Conservation (phyloP, 2,113 vertebrate genomes). For the Burhinus oedicnemus region DNA sequence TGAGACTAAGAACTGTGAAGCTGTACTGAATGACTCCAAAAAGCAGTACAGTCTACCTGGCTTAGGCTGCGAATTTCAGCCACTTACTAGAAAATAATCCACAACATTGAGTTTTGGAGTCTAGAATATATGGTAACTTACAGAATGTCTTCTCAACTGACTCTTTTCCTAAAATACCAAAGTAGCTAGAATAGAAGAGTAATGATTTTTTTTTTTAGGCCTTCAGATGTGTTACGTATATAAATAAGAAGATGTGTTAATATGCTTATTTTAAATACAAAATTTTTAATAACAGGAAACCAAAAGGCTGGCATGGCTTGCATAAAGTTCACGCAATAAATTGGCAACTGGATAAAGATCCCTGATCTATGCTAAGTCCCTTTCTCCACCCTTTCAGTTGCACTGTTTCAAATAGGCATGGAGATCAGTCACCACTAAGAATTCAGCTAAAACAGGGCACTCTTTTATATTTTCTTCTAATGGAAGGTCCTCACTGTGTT, state of each 20-base stretch:
- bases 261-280: not conserved
- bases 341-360: not conserved
- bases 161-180: not conserved
- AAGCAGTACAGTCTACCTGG: not conserved
- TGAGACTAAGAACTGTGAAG: not conserved
- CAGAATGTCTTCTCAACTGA: not conserved
- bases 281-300: not conserved
- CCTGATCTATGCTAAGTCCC: not conserved
- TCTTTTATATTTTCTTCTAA: not conserved
- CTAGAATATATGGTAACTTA: not conserved
- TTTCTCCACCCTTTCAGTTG: not conserved
- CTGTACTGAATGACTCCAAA: not conserved
- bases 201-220: not conserved
- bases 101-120: not conserved
- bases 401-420: not conserved
- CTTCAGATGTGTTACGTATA: not conserved
- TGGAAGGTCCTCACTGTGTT: not conserved
- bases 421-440: not conserved
- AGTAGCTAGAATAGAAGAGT: not conserved
- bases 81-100: not conserved
- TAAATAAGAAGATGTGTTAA: not conserved
- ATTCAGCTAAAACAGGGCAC: not conserved
- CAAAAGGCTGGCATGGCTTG: not conserved
- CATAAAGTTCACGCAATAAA: not conserved
- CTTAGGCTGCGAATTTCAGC: not conserved